phyloP scores from a whole-genome alignment of 2,113 vertebrate genomes.

The Oriolus oriolus region DNA sequence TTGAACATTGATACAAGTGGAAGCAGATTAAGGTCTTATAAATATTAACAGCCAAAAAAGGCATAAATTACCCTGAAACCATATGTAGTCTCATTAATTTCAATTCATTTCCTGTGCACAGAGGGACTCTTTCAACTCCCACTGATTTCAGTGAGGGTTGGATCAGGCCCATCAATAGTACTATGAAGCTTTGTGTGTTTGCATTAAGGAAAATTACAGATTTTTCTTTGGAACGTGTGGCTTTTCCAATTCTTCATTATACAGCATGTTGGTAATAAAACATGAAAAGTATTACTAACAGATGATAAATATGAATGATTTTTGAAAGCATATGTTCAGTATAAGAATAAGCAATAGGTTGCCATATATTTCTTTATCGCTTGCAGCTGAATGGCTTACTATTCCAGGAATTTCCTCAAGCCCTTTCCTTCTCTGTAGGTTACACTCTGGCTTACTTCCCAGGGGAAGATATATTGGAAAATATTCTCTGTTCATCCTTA shows the following conservation, averaged over 20 bases:
- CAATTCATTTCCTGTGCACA: conserved; percentile 45
- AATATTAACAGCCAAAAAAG: conserved; percentile 20
- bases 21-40: conserved; percentile 38
- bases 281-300: conserved; percentile 37
- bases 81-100: conserved; percentile 41
- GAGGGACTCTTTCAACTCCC: conserved; percentile 6
- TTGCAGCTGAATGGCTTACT: conserved; percentile 5
- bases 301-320: neutral
- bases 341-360: neutral
- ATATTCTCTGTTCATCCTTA: neutral
- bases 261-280: conserved; percentile 19
- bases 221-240: neutral
- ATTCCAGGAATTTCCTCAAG: neutral
- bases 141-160: conserved; percentile 13
- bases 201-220: conserved; percentile 34
- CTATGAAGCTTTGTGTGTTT: neutral
- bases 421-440: neutral
- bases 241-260: conserved; percentile 48
- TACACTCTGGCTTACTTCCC: neutral
- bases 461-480: neutral
- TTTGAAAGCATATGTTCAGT: conserved; percentile 53
- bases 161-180: neutral
- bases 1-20: neutral
- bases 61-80: conserved; percentile 30
- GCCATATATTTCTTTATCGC: conserved; percentile 4